Evolutionary conservation across 2,797 vertebrate genomes (phyloP).

Genomic region (Natrix natrix): DNA sequence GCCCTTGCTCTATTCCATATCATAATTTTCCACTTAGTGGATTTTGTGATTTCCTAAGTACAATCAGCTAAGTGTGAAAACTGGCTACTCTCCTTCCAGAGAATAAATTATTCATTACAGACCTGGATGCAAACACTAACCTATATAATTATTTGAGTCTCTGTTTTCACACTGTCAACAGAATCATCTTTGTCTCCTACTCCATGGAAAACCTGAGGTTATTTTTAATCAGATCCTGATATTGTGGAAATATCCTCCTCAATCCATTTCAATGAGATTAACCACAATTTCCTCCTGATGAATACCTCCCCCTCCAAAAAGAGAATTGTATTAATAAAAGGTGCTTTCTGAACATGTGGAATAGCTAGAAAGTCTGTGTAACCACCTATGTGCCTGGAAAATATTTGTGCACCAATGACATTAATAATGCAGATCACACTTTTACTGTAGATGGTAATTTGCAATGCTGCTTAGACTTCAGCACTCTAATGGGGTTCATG

Average conservation of each 20-base stretch:
- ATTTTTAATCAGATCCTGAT: background rate
- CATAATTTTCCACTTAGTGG: background rate
- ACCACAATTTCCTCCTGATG: background rate
- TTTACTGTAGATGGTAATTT: slow-evolving; percentile 6
- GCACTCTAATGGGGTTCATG: background rate
- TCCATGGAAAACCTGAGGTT: background rate
- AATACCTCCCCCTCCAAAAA: background rate
- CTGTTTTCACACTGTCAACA: background rate
- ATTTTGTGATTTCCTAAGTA: background rate
- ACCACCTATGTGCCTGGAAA: background rate
- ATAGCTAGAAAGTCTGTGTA: background rate
- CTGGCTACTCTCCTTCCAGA: background rate
- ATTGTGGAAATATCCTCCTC: background rate
- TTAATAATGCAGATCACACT: slow-evolving; percentile 14
- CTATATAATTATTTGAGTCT: background rate
- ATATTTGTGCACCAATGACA: background rate
- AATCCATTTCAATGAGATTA: background rate
- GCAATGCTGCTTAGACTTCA: background rate
- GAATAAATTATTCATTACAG: background rate
- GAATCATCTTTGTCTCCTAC: background rate
- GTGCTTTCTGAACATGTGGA: background rate
- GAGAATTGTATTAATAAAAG: background rate
- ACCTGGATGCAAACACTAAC: background rate
- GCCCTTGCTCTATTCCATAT: background rate
- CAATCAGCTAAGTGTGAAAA: background rate